Evolutionary conservation across 1,140 invertebrate species (phyloP).

Genomic region (Papilio xuthus): DNA sequence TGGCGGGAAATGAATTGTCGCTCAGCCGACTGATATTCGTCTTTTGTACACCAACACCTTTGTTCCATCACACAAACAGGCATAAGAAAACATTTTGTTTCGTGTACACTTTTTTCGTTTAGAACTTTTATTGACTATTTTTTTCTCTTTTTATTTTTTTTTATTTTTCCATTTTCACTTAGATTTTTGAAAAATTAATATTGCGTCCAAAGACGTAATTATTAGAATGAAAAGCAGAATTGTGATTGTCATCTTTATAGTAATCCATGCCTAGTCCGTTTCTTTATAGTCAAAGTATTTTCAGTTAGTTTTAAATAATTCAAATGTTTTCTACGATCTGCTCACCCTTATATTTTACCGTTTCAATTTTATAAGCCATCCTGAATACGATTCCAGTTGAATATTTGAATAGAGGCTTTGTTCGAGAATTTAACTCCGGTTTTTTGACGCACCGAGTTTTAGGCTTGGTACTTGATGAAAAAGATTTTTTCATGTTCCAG

Average conservation of each 20-base stretch:
- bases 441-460: neutral
- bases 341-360: neutral
- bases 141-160: no score
- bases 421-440: neutral
- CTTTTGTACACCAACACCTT: conserved; percentile 7
- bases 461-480: neutral
- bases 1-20: conserved; percentile 10
- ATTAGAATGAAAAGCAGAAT: no score
- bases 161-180: no score
- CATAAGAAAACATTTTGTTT: conserved; percentile 8
- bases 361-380: neutral
- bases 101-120: neutral
- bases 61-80: neutral
- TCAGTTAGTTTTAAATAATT: conserved; percentile 4
- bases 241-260: no score
- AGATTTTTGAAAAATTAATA: no score
- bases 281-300: neutral
- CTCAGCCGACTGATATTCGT: neutral
- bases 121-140: neutral
- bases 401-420: neutral
- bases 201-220: no score
- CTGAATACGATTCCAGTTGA: neutral
- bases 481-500: conserved; percentile 3
- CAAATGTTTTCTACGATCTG: neutral
- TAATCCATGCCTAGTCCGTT: neutral